phyloP scores from a whole-genome alignment of 2,113 vertebrate genomes.

The Alectura lathami region DNA sequence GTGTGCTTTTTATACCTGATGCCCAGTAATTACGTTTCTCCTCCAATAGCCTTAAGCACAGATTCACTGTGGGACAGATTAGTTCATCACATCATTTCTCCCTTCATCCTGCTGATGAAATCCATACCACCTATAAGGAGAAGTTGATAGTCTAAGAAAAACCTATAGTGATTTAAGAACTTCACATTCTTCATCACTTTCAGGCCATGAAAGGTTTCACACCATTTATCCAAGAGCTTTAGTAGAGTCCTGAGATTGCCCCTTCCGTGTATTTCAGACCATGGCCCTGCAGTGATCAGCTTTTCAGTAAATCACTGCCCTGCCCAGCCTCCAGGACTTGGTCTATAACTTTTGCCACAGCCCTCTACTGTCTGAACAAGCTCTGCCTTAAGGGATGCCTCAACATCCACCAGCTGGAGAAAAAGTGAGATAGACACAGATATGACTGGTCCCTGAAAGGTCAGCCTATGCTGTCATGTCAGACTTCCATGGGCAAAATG shows the following conservation, averaged over 20 bases:
- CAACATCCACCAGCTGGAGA: not conserved
- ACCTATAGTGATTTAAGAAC: not conserved
- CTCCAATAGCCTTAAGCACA: not conserved
- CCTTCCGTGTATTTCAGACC: not conserved
- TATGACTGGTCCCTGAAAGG: not conserved
- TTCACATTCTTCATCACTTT: not conserved
- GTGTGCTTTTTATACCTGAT: not conserved
- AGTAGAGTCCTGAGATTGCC: not conserved
- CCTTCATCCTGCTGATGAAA: not conserved
- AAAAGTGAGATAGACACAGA: not conserved
- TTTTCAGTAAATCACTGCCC: not conserved
- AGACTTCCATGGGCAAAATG: not conserved
- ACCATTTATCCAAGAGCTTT: not conserved
- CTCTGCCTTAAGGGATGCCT: not conserved
- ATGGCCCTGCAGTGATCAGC: not conserved
- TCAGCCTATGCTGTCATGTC: not conserved
- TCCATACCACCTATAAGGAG: accelerated
- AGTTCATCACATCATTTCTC: not conserved
- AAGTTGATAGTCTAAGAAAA: not conserved
- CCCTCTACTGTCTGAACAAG: not conserved
- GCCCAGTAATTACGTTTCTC: not conserved
- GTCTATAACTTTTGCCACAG: not conserved
- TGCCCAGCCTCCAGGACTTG: not conserved
- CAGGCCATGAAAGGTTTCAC: not conserved
- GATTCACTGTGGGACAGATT: not conserved